A percentile compares a stretch with the other conserved stretches of the same genome.
Evolutionary conservation across 1,140 invertebrate genomes (phyloP).

Genomic region (Ectropis grisescens): DNA sequence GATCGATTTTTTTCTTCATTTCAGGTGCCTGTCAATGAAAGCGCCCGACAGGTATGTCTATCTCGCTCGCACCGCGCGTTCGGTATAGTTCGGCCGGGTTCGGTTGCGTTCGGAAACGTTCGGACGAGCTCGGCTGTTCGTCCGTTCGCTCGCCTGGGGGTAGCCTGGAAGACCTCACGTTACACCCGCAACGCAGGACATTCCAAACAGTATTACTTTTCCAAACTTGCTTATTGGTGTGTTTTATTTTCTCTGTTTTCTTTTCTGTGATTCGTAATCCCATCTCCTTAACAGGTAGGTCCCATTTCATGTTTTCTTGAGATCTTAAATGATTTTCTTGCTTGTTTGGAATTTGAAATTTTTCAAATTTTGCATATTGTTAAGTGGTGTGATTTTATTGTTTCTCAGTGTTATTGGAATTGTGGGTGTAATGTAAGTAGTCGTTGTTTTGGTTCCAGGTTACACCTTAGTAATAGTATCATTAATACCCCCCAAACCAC

Average conservation of each 20-base stretch:
- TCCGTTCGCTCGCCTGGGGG: slow-evolving; percentile 48
- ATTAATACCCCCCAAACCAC: slow-evolving; percentile 37
- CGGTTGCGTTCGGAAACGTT: slow-evolving; percentile 56
- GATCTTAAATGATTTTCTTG: slow-evolving; percentile 33
- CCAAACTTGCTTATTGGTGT: slow-evolving; percentile 64
- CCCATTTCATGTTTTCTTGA: slow-evolving; percentile 40
- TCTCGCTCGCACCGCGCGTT: slow-evolving; percentile 52
- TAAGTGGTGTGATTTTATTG: slow-evolving; percentile 55
- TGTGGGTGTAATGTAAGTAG: slow-evolving; percentile 59
- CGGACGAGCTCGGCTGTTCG: slow-evolving; percentile 45
- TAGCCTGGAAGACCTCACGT: slow-evolving; percentile 64
- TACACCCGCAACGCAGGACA: slow-evolving; percentile 63
- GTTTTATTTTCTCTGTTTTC: slow-evolving; percentile 52
- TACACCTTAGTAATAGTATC: slow-evolving; percentile 61
- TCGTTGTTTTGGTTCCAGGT: slow-evolving; percentile 66
- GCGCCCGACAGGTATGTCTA: slow-evolving; percentile 76
- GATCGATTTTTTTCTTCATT: slow-evolving; percentile 74
- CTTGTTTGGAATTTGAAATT: slow-evolving; percentile 34
- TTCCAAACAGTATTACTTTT: slow-evolving; percentile 54
- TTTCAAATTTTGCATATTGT: slow-evolving; percentile 37
- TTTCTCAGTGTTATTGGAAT: slow-evolving; percentile 36
- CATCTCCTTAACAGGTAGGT: slow-evolving; percentile 38
- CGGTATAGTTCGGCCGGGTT: slow-evolving; percentile 57
- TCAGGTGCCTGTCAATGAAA: slow-evolving; percentile 79
- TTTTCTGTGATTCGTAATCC: slow-evolving; percentile 32